These are phyloP conservation scores for Acholoe squamosa DNA, from an alignment of 2,888 invertebrate genomes.

Conservation along the genomic window DNA sequence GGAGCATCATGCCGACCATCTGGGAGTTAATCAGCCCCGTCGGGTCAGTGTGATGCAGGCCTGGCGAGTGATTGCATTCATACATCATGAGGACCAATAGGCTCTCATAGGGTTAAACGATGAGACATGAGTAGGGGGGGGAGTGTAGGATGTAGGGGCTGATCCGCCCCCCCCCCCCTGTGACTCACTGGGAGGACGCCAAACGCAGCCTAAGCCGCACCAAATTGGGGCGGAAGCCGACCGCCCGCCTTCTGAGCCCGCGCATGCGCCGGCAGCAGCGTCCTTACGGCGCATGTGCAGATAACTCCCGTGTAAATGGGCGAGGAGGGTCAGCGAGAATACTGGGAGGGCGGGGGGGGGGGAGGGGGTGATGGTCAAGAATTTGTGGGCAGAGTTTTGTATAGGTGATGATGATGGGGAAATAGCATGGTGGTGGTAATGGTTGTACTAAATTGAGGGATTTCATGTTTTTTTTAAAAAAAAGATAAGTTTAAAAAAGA, in stretches of 20 bases:
- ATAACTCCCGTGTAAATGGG: constrained; percentile 49
- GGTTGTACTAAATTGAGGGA: too few species aligned
- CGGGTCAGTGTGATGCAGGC: too few species aligned
- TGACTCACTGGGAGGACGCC: constrained; percentile 12
- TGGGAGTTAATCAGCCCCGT: too few species aligned
- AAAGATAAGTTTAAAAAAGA: too few species aligned
- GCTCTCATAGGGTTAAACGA: too few species aligned
- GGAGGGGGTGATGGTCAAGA: neutral
- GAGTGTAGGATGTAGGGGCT: neutral
- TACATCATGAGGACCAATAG: too few species aligned
- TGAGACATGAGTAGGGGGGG: constrained; percentile 16
- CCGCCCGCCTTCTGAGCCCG: neutral
- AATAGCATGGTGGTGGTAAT: too few species aligned
- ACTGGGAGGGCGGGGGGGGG: neutral
- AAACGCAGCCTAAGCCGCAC: constrained; percentile 42
- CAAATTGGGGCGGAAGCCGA: constrained; percentile 42
- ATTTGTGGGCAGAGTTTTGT: too few species aligned
- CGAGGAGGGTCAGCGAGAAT: neutral
- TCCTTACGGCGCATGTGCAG: constrained; percentile 20
- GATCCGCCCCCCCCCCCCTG: neutral
- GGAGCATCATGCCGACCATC: too few species aligned
- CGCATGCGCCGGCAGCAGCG: neutral
- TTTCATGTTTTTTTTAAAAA: too few species aligned
- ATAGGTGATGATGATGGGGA: too few species aligned
- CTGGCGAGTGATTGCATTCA: too few species aligned